These are phyloP conservation scores for Anagyrus pseudococci DNA, from an alignment of 2,888 invertebrate genomes.

Conservation along the genomic window DNA sequence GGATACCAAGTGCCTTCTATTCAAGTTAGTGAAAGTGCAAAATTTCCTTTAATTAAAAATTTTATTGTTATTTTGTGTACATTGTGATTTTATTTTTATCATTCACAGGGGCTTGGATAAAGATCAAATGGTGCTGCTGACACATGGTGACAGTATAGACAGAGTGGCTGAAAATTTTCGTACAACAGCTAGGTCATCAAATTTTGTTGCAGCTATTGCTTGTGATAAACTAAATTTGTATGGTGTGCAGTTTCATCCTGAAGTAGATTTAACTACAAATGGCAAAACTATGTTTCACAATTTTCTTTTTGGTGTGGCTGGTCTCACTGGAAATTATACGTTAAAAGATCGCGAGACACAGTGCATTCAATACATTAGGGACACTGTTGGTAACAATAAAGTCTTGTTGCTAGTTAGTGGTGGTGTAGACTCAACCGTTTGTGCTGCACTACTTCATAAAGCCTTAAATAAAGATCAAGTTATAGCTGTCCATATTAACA, in stretches of 20 bases:
- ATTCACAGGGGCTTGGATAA: conserved; percentile 81
- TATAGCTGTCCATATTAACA: conserved; percentile 97
- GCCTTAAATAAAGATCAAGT: conserved; percentile 90
- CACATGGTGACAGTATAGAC: conserved; percentile 97
- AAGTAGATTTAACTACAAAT: conserved; percentile 93
- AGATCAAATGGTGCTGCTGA: conserved; percentile 88
- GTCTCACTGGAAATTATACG: conserved; percentile 86
- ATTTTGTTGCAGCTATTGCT: conserved; percentile 86
- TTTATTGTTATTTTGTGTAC: conserved; percentile 4
- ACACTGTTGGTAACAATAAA: conserved; percentile 89
- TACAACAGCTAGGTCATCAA: conserved; percentile 83
- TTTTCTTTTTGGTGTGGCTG: conserved; percentile 92
- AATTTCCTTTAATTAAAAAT: conserved; percentile 2
- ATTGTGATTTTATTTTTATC: conserved; percentile 20
- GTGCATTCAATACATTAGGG: conserved; percentile 91
- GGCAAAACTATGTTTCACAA: conserved; percentile 92
- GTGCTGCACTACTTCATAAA: conserved; percentile 91
- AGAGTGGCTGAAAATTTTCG: conserved; percentile 89
- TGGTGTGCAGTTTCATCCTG: conserved; percentile 99
- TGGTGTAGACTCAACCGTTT: conserved; percentile 99
- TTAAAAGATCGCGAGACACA: conserved; percentile 85
- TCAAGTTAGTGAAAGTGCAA: conserved; percentile 75
- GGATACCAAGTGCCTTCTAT: conserved; percentile 86
- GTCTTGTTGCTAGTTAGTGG: conserved; percentile 94
- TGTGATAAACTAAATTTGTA: conserved; percentile 90